Evolutionary conservation across 2,797 vertebrate species (phyloP).

Genomic region (Morus bassanus): DNA sequence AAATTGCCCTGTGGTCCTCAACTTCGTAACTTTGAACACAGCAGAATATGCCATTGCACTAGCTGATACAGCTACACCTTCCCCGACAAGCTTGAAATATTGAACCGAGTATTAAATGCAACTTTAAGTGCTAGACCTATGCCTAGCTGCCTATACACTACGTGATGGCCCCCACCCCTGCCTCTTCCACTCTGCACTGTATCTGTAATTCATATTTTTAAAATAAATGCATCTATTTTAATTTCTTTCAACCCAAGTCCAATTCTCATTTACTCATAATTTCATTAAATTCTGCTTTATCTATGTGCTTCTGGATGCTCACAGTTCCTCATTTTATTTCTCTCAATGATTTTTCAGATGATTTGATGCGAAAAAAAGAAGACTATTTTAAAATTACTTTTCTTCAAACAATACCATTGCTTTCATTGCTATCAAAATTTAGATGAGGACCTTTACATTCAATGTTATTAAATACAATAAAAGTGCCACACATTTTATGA

Average conservation of each 20-base stretch:
- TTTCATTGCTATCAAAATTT: background rate
- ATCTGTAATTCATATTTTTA: background rate
- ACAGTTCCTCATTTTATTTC: background rate
- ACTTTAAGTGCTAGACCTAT: background rate
- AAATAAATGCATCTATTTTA: fast-evolving
- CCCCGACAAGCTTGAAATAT: background rate
- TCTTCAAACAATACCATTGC: background rate
- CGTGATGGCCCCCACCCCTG: fast-evolving
- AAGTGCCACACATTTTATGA: background rate
- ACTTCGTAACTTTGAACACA: fast-evolving
- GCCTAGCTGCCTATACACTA: fast-evolving
- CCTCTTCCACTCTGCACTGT: background rate
- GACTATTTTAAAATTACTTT: background rate
- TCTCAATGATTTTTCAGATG: background rate
- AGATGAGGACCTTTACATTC: background rate
- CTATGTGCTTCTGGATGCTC: background rate
- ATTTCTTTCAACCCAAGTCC: background rate
- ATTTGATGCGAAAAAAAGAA: background rate
- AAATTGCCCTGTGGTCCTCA: background rate
- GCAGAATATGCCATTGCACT: fast-evolving
- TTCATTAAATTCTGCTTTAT: background rate
- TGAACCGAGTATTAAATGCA: background rate
- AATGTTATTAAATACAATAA: fast-evolving
- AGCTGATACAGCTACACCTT: background rate
- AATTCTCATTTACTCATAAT: background rate